These are phyloP conservation scores for Mactra quadrangularis DNA, from an alignment of 1,140 invertebrate genomes.

Conservation along the genomic window DNA sequence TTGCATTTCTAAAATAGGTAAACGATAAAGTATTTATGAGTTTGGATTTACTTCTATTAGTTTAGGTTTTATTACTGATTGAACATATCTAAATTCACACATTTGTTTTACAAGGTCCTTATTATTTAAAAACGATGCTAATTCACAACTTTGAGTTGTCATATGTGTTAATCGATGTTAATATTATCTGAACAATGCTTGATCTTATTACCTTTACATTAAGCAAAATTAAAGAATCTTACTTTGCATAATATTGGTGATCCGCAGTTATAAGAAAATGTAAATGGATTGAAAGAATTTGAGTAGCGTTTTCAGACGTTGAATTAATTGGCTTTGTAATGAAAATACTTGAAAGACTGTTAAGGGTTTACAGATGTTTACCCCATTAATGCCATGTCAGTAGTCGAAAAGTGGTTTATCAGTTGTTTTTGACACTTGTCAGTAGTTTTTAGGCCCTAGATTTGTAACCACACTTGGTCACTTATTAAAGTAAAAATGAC, in stretches of 20 bases:
- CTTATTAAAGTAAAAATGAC: no score
- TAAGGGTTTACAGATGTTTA: background rate
- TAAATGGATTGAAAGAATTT: slow-evolving; percentile 6
- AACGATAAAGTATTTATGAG: slow-evolving; percentile 25
- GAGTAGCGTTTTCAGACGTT: slow-evolving; percentile 40
- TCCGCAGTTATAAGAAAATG: slow-evolving; percentile 29
- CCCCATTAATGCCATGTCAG: no score
- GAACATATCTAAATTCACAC: no score
- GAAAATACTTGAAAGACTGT: background rate
- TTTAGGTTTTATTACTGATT: slow-evolving; percentile 18
- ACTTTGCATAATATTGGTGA: slow-evolving; percentile 31
- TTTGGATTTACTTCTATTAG: slow-evolving; percentile 8
- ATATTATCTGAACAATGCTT: slow-evolving; percentile 34
- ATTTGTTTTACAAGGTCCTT: slow-evolving; percentile 12
- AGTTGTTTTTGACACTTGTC: no score
- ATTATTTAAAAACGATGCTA: slow-evolving; percentile 39
- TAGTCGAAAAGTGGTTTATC: no score
- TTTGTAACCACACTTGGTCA: no score
- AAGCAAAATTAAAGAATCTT: background rate
- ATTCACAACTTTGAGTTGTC: slow-evolving; percentile 31
- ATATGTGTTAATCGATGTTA: slow-evolving; percentile 22
- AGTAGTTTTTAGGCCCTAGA: no score
- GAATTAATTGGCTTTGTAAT: slow-evolving; percentile 28
- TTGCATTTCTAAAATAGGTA: slow-evolving; percentile 26
- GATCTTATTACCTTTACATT: slow-evolving; percentile 26